Conservation (phyloP, 2,797 vertebrate species). For the Periparus ater region DNA sequence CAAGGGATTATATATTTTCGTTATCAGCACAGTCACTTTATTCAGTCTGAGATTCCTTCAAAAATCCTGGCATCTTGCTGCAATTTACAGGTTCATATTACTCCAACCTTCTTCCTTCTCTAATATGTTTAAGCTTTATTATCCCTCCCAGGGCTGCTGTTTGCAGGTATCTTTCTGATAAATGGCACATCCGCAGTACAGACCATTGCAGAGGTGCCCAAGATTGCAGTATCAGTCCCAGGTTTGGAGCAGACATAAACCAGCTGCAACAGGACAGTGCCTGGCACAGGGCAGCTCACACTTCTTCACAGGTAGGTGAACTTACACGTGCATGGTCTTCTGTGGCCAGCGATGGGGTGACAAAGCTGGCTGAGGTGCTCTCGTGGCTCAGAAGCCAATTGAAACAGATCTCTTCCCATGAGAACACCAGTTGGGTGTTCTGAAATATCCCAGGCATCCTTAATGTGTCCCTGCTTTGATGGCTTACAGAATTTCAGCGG, state of each 20-base stretch:
- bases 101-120: background rate
- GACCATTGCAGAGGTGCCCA: background rate
- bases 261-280: background rate
- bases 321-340: background rate
- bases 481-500: background rate
- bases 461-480: background rate
- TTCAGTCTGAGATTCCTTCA: conserved; percentile 11
- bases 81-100: conserved; percentile 13
- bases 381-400: background rate
- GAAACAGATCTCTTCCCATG: background rate
- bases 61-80: background rate
- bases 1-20: background rate
- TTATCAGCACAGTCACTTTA: conserved; percentile 27
- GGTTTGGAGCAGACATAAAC: background rate
- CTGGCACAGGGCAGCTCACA: background rate
- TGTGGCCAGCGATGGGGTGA: background rate
- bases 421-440: background rate
- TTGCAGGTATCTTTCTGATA: conserved; percentile 3
- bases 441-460: background rate
- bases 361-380: background rate
- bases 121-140: background rate
- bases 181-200: background rate
- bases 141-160: background rate
- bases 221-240: background rate
- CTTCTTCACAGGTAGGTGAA: background rate